These are phyloP conservation scores for Botrylloides violaceus DNA, from an alignment of 23 tunicate species.

Conservation along the genomic window DNA sequence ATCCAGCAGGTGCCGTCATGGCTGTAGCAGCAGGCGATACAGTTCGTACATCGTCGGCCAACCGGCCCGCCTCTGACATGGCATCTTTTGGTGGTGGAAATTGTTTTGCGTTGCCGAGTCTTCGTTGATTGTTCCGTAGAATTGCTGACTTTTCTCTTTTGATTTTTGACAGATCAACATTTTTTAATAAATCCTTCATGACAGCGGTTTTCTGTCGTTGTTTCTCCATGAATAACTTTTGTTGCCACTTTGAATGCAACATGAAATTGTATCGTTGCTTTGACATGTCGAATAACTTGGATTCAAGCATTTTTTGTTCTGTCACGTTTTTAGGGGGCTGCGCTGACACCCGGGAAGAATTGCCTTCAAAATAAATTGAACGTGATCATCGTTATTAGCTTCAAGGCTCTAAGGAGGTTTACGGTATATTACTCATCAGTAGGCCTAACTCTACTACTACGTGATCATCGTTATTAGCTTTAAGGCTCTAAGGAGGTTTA, in stretches of 20 bases:
- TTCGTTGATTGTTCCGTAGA: neutral
- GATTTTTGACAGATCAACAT: constrained; percentile 57
- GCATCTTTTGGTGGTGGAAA: neutral
- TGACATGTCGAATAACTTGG: constrained; percentile 75
- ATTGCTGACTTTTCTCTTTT: neutral
- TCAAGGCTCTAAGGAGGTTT: too few species aligned
- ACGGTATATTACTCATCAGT: too few species aligned
- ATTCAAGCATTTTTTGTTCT: constrained; percentile 78
- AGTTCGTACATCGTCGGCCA: neutral
- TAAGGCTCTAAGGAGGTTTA: too few species aligned
- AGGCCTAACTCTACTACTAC: too few species aligned
- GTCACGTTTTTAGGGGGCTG: constrained; percentile 83
- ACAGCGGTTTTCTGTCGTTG: constrained; percentile 64
- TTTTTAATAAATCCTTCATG: constrained; percentile 63
- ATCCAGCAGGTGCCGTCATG: constrained; percentile 6
- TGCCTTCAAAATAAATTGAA: constrained; percentile 29
- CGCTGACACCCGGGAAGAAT: constrained; percentile 42
- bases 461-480: too few species aligned
- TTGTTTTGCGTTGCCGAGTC: neutral
- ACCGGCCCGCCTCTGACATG: neutral
- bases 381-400: too few species aligned
- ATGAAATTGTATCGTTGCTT: constrained; percentile 73
- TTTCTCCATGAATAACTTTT: constrained; percentile 68
- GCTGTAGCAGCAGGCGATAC: constrained; percentile 17
- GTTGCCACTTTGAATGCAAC: constrained; percentile 77